A percentile compares a stretch with the other conserved stretches of the same genome.
These are phyloP conservation scores for Vanessa atalanta DNA, from an alignment of 1,140 invertebrate genomes.

Conservation along the genomic window DNA sequence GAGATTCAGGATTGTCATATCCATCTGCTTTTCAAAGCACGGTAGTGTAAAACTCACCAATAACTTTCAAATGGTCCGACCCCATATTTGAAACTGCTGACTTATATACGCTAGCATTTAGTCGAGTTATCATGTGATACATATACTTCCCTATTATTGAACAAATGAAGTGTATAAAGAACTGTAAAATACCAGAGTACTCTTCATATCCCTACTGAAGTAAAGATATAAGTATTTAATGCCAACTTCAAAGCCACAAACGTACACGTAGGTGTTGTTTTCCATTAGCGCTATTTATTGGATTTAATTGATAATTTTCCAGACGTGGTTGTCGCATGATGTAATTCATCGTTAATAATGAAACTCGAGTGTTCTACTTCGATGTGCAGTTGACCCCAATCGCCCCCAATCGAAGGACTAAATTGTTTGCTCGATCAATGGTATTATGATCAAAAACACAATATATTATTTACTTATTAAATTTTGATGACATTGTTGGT, in stretches of 20 bases:
- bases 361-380: conserved; percentile 61
- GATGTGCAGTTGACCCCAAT: conserved; percentile 77
- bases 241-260: not conserved
- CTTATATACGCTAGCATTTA: too few relatives aligned
- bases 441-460: conserved; percentile 44
- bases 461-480: conserved; percentile 15
- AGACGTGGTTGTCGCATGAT: conserved; percentile 62
- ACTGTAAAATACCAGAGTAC: too few relatives aligned
- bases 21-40: too few relatives aligned
- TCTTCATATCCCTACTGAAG: too few relatives aligned
- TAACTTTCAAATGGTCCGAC: too few relatives aligned
- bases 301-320: conserved; percentile 67
- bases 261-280: not conserved
- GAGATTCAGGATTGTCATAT: too few relatives aligned
- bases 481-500: not conserved
- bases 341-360: conserved; percentile 61
- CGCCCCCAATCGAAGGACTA: conserved; percentile 78
- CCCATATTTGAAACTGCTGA: too few relatives aligned
- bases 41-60: too few relatives aligned
- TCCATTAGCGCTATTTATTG: conserved; percentile 55
- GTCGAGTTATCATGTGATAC: too few relatives aligned
- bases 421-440: conserved; percentile 69
- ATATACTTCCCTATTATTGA: too few relatives aligned
- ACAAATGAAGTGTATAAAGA: too few relatives aligned
- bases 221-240: not conserved